phyloP scores from a whole-genome alignment of 2,797 vertebrate genomes.

The Chaetophractus vellerosus region DNA sequence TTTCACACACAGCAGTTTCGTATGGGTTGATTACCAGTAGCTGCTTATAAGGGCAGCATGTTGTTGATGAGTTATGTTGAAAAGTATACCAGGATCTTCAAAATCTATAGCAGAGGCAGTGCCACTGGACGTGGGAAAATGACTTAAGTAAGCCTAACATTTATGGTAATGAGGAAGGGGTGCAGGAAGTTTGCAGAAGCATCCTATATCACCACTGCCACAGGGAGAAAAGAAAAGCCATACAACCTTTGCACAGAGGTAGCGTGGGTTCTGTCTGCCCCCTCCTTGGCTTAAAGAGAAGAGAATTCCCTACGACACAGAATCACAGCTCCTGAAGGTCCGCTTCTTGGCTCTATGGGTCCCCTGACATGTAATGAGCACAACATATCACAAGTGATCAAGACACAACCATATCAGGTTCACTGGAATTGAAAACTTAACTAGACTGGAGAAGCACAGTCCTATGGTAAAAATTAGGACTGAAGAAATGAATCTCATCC shows the following conservation, averaged over 20 bases:
- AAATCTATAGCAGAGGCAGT: neutral
- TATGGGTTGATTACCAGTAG: rapidly evolving
- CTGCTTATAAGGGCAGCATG: too few species aligned
- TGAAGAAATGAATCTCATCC: neutral
- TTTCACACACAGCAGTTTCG: rapidly evolving
- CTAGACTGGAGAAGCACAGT: neutral
- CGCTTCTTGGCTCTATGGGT: neutral
- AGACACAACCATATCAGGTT: rapidly evolving
- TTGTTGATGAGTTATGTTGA: rapidly evolving
- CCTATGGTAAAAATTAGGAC: neutral
- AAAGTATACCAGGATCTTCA: rapidly evolving
- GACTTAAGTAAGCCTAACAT: rapidly evolving
- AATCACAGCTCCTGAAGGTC: neutral
- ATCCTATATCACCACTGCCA: rapidly evolving
- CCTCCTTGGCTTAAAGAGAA: neutral
- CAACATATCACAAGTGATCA: rapidly evolving
- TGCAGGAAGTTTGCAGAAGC: too few species aligned
- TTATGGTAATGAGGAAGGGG: neutral
- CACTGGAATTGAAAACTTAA: neutral
- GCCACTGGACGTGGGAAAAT: rapidly evolving
- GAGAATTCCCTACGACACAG: rapidly evolving
- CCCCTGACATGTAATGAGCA: rapidly evolving
- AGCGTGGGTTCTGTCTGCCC: rapidly evolving
- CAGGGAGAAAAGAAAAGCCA: neutral
- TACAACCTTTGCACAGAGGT: rapidly evolving